These are phyloP conservation scores for Acipenser oxyrinchus DNA, from an alignment of 2,797 vertebrate species.

Conservation along the genomic window DNA sequence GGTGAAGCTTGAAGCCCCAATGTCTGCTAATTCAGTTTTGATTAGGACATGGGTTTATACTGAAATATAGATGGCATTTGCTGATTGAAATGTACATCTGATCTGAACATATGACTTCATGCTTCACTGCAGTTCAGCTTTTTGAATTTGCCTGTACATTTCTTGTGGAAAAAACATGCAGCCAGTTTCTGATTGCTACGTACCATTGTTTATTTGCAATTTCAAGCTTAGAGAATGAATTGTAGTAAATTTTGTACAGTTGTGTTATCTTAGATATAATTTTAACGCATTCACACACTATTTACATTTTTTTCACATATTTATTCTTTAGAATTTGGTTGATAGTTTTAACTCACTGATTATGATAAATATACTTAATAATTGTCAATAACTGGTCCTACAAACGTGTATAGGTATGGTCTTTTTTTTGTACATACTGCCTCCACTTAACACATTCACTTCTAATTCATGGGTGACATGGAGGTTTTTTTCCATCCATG, in stretches of 20 bases:
- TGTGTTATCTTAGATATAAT: not conserved
- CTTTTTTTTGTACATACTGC: too few species aligned
- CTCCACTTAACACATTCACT: too few species aligned
- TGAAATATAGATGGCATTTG: constrained; percentile 59
- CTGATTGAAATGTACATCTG: constrained; percentile 50
- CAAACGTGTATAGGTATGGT: too few species aligned
- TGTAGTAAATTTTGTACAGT: not conserved
- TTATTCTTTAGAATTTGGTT: too few species aligned
- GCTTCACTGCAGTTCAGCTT: constrained; percentile 57
- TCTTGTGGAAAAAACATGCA: not conserved
- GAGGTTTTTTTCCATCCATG: too few species aligned
- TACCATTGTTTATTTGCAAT: not conserved
- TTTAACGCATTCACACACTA: too few species aligned
- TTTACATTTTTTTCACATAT: too few species aligned
- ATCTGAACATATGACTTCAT: constrained; percentile 46
- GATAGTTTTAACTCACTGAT: too few species aligned
- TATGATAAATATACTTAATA: too few species aligned
- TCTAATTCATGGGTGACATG: too few species aligned
- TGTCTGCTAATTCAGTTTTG: constrained; percentile 67
- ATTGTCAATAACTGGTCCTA: too few species aligned
- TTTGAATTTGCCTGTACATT: constrained; percentile 31
- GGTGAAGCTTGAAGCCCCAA: constrained; percentile 53
- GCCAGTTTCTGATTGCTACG: not conserved
- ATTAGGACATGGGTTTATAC: constrained; percentile 59
- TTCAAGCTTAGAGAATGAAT: not conserved